A percentile compares a stretch with the other conserved stretches of the same genome.
Evolutionary conservation across 2,888 invertebrate genomes (phyloP).

Genomic region (Muscina levida): DNA sequence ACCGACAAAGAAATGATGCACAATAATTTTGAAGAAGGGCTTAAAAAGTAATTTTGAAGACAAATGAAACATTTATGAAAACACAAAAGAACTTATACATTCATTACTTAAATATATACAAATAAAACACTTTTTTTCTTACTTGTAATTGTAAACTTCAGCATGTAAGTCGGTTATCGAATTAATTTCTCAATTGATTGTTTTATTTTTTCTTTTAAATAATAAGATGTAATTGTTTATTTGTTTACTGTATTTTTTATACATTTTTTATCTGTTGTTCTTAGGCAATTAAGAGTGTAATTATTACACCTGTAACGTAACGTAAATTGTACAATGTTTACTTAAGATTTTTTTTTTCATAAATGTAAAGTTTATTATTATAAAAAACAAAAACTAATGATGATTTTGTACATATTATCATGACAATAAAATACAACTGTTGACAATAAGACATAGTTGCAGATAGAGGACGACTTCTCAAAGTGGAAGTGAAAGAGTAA

Average conservation of each 20-base stretch:
- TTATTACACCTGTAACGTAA: not conserved
- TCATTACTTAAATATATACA: not conserved
- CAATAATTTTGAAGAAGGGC: conserved; percentile 50
- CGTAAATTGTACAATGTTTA: conserved; percentile 47
- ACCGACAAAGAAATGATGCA: conserved; percentile 39
- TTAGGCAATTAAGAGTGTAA: not conserved
- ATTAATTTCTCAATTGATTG: conserved; percentile 5
- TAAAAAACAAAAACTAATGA: conserved; percentile 28
- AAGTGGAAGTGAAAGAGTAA: too few species aligned
- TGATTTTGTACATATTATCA: conserved; percentile 65
- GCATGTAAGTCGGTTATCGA: conserved; percentile 55
- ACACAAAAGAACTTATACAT: not conserved
- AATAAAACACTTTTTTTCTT: conserved; percentile 47
- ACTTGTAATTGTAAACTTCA: conserved; percentile 59
- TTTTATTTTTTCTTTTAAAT: conserved; percentile 44
- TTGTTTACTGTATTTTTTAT: conserved; percentile 28
- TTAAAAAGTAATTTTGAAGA: conserved; percentile 35
- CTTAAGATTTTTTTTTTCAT: conserved; percentile 24
- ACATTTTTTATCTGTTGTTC: conserved; percentile 34
- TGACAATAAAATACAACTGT: conserved; percentile 45
- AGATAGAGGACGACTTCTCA: not conserved
- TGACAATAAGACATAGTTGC: conserved; percentile 14
- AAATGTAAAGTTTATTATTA: conserved; percentile 41
- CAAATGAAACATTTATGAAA: conserved; percentile 6
- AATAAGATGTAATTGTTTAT: conserved; percentile 5